Percentiles rank a stretch among this genome's conserved stretches.
Conservation (phyloP, 1,140 invertebrate species). For the Phocides pigmalion region DNA sequence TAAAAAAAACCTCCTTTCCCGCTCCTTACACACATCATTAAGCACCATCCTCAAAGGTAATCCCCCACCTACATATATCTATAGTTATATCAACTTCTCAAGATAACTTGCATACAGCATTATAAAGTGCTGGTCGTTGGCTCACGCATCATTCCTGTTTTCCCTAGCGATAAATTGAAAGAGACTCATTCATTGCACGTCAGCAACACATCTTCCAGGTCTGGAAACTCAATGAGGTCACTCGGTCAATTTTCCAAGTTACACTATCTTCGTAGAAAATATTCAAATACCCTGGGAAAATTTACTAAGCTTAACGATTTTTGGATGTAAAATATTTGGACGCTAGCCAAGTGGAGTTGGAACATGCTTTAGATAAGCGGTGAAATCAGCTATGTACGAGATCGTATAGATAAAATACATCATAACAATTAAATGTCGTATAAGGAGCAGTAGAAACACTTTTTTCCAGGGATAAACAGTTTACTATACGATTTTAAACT, state of each 20-base stretch:
- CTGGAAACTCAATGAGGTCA: conserved; percentile 9
- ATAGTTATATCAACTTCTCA: background rate
- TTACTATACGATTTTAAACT: too few relatives aligned
- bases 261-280: conserved; percentile 2
- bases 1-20: too few relatives aligned
- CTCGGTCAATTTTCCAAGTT: background rate
- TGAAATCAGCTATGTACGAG: background rate
- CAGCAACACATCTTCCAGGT: too few relatives aligned
- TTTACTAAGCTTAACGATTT: conserved; percentile 33
- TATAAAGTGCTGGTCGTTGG: background rate
- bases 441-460: background rate
- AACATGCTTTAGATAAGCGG: conserved; percentile 26
- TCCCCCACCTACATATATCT: too few relatives aligned
- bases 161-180: background rate
- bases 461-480: background rate
- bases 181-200: background rate
- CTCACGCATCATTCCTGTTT: background rate
- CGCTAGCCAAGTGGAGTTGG: conserved; percentile 28
- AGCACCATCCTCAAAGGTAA: too few relatives aligned
- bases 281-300: conserved; percentile 9
- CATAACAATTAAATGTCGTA: background rate
- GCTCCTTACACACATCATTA: too few relatives aligned
- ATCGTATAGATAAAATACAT: background rate
- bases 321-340: conserved; percentile 39
- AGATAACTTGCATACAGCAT: conserved; percentile 10